A percentile compares a stretch with the other conserved stretches of the same genome.
These are phyloP conservation scores for Ceyx margarethae DNA, from an alignment of 2,113 vertebrate genomes.

Conservation along the genomic window DNA sequence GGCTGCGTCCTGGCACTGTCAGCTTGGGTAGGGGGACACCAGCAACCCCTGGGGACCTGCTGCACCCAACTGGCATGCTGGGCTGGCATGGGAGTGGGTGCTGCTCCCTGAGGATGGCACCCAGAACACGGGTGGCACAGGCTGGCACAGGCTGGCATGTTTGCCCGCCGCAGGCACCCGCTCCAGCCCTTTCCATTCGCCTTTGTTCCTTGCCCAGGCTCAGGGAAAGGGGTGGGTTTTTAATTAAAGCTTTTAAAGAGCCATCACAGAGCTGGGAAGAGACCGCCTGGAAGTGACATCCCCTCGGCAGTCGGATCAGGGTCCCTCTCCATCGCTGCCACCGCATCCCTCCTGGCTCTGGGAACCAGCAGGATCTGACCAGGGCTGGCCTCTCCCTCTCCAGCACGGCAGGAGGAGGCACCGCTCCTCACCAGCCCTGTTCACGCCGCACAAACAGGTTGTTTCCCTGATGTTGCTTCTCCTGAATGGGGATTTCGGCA, in stretches of 20 bases:
- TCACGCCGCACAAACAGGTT: neutral
- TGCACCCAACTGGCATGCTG: rapidly evolving
- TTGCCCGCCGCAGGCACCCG: neutral
- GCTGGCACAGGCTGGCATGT: neutral
- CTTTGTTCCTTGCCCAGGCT: neutral
- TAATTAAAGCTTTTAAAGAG: slow-evolving; percentile 58
- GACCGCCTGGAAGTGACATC: neutral
- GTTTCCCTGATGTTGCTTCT: neutral
- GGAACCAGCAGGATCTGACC: neutral
- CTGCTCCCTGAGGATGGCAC: neutral
- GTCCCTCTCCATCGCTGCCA: neutral
- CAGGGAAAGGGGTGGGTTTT: neutral
- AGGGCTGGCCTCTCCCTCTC: neutral
- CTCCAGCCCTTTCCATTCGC: slow-evolving; percentile 22
- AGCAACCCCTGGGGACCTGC: neutral
- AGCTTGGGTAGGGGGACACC: neutral
- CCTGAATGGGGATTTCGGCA: neutral
- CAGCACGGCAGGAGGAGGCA: neutral
- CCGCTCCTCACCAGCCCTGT: neutral
- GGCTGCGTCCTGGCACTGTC: neutral
- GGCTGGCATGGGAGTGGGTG: rapidly evolving
- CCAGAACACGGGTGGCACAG: neutral
- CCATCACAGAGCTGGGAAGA: neutral
- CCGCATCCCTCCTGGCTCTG: neutral
- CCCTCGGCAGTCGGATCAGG: neutral